Conservation (phyloP, 2,888 invertebrate species). For the Drosophila lutescens region DNA sequence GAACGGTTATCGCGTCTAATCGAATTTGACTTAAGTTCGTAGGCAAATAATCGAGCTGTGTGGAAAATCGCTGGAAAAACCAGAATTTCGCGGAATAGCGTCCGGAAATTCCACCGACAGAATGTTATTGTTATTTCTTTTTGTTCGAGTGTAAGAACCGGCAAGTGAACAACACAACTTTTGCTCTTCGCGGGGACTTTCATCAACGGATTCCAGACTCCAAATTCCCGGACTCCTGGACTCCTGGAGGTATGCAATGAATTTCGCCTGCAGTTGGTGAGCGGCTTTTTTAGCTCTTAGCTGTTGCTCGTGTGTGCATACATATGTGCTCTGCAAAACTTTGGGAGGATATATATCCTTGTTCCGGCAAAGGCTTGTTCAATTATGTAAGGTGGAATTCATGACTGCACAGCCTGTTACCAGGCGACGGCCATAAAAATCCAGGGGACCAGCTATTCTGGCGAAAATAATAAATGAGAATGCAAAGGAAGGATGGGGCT, state of each 20-base stretch:
- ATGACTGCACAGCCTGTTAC: conserved; percentile 22
- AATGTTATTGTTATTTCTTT: conserved; percentile 8
- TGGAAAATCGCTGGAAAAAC: not conserved
- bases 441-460: not conserved
- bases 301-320: conserved; percentile 27
- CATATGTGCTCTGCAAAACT: conserved; percentile 14
- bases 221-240: not conserved
- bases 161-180: not conserved
- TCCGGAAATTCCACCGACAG: not conserved
- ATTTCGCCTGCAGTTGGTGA: conserved; percentile 32
- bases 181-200: conserved; percentile 1
- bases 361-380: conserved; percentile 27
- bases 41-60: not conserved
- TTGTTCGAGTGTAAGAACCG: conserved; percentile 14
- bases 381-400: conserved; percentile 40
- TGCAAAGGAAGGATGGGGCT: not conserved
- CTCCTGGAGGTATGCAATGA: conserved; percentile 53
- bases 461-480: conserved; percentile 9
- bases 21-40: conserved; percentile 25
- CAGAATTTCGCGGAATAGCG: not conserved
- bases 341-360: conserved; percentile 7
- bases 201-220: conserved; percentile 14
- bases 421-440: conserved; percentile 18
- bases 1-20: conserved; percentile 62
- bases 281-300: conserved; percentile 2